Base-by-base conservation (phyloP, 2,888 invertebrate species). In the Tenthredo livida region DNA sequence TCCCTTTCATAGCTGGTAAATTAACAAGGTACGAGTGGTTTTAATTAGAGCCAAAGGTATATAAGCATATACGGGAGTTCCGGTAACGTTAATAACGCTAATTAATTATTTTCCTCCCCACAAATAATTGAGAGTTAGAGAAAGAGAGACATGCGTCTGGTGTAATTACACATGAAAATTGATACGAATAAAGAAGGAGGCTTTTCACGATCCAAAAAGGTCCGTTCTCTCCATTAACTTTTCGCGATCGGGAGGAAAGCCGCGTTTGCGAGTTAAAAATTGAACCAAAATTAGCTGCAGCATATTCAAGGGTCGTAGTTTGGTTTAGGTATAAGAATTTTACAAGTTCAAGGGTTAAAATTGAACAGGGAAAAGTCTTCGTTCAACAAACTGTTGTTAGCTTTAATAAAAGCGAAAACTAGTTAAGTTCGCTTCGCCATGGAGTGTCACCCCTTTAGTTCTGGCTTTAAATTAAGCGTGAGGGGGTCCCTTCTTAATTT, bases 371-470 rank as follows among this genome's bases (percentile, higher is more conserved):
- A 73, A 73, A 73, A 73, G 43, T 73, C 40, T 72, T 73, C 4
- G 15, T 47, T 29, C 15, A 15, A 67, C 29, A 21, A 73, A 25
- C 17, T 40, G 43, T 25, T 73, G n/a, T 73, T 29, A 15, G 72
- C 72, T 80, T 80, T 80, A 61, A 80, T 61, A 61, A 80, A 80
- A 50, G 61, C 77, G 15, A 40, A 61, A 80, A 61, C 61, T 80
- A 61, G 80, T 80, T 40, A 80, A 80, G 61, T 43, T 40, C n/a
- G n/a, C 40, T 40, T 33, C 80, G 12, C 21, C 15, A 10, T 61
- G 3, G 25, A n/a, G 80, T 80, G 61, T 80, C 80, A 80, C 37
- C 80, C 80, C 80, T 80, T 80, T 61, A 80, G 80, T 80, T 80
- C 33, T 61, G 1, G 21, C 29, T 37, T 47, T 37, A 61, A 77